These are phyloP conservation scores for Berghia stephanieae DNA, from an alignment of 1,140 invertebrate genomes.

Conservation along the genomic window DNA sequence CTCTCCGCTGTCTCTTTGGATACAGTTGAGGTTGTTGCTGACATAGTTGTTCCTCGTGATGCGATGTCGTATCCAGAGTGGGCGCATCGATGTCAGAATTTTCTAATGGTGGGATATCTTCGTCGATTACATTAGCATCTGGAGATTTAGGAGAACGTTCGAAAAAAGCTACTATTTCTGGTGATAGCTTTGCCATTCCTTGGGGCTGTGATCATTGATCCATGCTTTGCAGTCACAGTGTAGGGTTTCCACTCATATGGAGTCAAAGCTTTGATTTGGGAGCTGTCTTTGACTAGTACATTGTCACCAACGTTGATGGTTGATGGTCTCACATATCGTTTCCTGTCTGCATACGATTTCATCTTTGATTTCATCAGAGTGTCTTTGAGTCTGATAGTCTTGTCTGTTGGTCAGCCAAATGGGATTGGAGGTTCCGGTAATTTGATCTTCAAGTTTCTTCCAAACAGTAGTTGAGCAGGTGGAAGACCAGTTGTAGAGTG, in stretches of 20 bases:
- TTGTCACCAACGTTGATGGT: conserved; percentile 20
- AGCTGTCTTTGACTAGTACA: conserved; percentile 21
- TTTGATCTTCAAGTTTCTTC: conserved; percentile 23
- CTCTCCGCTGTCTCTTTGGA: no score
- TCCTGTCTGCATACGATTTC: conserved; percentile 23
- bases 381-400: background rate
- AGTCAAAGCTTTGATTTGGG: background rate
- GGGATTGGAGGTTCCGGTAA: background rate
- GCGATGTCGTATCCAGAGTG: no score
- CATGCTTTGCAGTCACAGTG: conserved; percentile 5
- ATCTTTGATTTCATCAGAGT: background rate
- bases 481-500: conserved; percentile 38
- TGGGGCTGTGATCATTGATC: conserved; percentile 21
- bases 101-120: no score
- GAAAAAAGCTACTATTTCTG: conserved; percentile 31
- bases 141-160: no score
- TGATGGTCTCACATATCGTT: conserved; percentile 8
- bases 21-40: no score
- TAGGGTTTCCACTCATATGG: background rate
- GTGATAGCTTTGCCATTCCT: conserved; percentile 4
- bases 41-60: no score
- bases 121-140: no score
- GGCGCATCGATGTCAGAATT: no score
- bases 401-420: background rate
- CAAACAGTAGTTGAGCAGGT: conserved; percentile 35